Percentiles rank a stretch among this genome's conserved stretches.
Conservation (phyloP, 2,113 vertebrate species). For the Antechinus flavipes region DNA sequence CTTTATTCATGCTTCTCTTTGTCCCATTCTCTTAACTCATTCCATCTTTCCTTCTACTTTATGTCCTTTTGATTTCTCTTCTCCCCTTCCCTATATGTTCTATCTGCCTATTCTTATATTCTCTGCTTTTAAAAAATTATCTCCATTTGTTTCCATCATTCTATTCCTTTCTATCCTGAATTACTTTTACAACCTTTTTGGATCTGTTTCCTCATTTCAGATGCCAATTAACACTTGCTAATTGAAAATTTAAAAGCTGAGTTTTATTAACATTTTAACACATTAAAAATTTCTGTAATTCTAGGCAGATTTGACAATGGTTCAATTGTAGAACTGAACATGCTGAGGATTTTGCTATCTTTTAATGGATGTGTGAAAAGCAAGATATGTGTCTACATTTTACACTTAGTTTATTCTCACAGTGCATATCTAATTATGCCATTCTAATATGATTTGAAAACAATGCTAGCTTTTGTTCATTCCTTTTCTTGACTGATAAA, state of each 20-base stretch:
- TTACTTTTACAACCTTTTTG: slow-evolving; percentile 42
- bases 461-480: slow-evolving; percentile 41
- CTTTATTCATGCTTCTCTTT: background rate
- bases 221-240: slow-evolving; percentile 74
- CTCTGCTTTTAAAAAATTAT: background rate
- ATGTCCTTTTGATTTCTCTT: background rate
- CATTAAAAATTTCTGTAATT: slow-evolving; percentile 64
- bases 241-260: slow-evolving; percentile 68
- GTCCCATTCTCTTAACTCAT: background rate
- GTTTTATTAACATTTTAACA: slow-evolving; percentile 59
- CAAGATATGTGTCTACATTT: slow-evolving; percentile 64
- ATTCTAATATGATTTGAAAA: slow-evolving; percentile 68
- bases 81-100: background rate
- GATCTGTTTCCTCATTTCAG: slow-evolving; percentile 47
- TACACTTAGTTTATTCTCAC: slow-evolving; percentile 66
- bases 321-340: slow-evolving; percentile 63
- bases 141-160: slow-evolving; percentile 12
- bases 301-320: slow-evolving; percentile 72
- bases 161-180: background rate
- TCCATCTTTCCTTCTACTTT: background rate
- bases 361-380: slow-evolving; percentile 70
- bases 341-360: slow-evolving; percentile 57
- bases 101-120: background rate
- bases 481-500: slow-evolving; percentile 6
- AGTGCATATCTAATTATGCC: slow-evolving; percentile 60